Percentiles rank a stretch among this genome's conserved stretches.
Conservation (phyloP, 2,113 vertebrate genomes). For the Platichthys stellatus region DNA sequence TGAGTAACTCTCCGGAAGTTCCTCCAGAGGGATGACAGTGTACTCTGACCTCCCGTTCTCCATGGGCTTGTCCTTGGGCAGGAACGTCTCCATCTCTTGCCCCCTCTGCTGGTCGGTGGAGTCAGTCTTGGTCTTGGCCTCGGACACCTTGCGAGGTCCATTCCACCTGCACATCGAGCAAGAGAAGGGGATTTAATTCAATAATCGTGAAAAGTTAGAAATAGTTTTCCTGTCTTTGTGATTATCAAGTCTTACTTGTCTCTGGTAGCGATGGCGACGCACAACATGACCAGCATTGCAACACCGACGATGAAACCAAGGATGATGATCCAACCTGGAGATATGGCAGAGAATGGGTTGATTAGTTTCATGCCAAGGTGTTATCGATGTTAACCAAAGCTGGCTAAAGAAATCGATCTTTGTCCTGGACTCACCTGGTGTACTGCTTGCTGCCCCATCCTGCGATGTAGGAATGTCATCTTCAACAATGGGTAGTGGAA, state of each 20-base stretch:
- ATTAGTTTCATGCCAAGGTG: neutral
- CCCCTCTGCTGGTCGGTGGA: constrained; percentile 57
- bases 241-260: constrained; percentile 64
- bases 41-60: constrained; percentile 67
- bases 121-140: neutral
- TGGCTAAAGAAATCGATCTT: neutral
- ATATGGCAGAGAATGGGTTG: constrained; percentile 13
- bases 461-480: neutral
- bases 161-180: constrained; percentile 60
- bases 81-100: constrained; percentile 66
- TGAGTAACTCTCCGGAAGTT: constrained; percentile 42
- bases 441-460: neutral
- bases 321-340: constrained; percentile 75
- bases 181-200: neutral
- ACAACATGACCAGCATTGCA: constrained; percentile 56
- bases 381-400: too few relatives aligned
- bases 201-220: neutral
- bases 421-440: constrained; percentile 53
- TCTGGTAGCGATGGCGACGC: constrained; percentile 71
- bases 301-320: constrained; percentile 63
- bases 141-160: constrained; percentile 8
- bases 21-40: constrained; percentile 68
- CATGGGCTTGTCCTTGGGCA: constrained; percentile 43
- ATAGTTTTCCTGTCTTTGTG: neutral
- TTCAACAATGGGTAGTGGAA: too few relatives aligned